phyloP scores from a whole-genome alignment of 2,888 invertebrate species.

The Thecophora atra region DNA sequence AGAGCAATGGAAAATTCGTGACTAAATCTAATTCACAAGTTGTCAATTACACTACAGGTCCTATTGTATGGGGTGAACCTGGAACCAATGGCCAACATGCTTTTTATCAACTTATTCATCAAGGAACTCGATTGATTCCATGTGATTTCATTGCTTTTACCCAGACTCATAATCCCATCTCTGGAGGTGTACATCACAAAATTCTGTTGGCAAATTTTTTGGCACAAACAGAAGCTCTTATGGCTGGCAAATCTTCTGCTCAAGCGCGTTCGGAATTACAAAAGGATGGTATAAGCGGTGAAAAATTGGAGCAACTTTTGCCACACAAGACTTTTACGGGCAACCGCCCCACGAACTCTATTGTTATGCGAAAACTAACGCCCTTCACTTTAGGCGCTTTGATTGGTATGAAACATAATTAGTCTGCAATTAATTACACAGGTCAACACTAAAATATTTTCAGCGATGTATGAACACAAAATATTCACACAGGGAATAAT shows the following conservation, averaged over 20 bases:
- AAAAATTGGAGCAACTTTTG: constrained; percentile 80
- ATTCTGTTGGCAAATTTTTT: constrained; percentile 96
- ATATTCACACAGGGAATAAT: constrained; percentile 98
- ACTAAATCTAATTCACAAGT: constrained; percentile 73
- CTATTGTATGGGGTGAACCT: constrained; percentile 83
- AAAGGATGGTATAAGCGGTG: constrained; percentile 78
- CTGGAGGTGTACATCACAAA: constrained; percentile 87
- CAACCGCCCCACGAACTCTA: constrained; percentile 97
- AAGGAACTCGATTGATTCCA: constrained; percentile 83
- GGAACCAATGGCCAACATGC: constrained; percentile 99
- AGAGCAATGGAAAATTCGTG: constrained; percentile 97
- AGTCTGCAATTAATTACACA: not conserved
- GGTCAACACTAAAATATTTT: constrained; percentile 16
- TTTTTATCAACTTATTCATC: constrained; percentile 98
- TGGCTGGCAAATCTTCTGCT: constrained; percentile 75
- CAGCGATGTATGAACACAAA: constrained; percentile 98
- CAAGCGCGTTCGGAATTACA: constrained; percentile 80
- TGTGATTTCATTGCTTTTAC: constrained; percentile 97
- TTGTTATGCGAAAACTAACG: constrained; percentile 88
- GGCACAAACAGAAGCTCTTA: constrained; percentile 98
- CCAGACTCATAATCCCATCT: constrained; percentile 87
- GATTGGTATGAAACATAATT: constrained; percentile 74
- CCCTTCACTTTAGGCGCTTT: constrained; percentile 94
- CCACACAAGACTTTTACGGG: constrained; percentile 98
- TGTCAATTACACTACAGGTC: constrained; percentile 64